Conservation (phyloP, 2,888 invertebrate genomes). For the Dryomyza anilis region DNA sequence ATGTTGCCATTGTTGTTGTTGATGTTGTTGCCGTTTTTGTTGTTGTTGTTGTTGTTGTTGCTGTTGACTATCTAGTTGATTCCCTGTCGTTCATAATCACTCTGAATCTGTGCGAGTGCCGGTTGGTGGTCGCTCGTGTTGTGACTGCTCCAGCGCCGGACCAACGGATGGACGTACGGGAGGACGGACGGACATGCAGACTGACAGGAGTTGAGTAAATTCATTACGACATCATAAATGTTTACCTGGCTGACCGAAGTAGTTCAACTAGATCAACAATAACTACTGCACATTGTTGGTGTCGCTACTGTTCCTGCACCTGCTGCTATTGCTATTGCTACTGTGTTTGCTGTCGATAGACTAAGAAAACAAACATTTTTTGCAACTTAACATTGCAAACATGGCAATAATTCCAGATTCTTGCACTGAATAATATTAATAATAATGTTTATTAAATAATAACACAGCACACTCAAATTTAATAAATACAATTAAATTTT, state of each 20-base stretch:
- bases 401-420: too few species aligned
- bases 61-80: slow-evolving; percentile 46
- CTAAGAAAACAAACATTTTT: too few species aligned
- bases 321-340: neutral
- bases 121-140: neutral
- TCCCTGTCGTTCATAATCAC: slow-evolving; percentile 40
- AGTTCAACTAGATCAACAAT: neutral
- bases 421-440: too few species aligned
- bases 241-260: neutral
- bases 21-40: slow-evolving; percentile 12
- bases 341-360: too few species aligned
- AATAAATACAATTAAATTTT: too few species aligned
- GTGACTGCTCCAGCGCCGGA: slow-evolving; percentile 10
- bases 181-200: neutral
- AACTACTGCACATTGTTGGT: neutral
- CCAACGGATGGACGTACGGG: neutral
- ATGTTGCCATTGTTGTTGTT: slow-evolving; percentile 34
- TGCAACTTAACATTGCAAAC: too few species aligned
- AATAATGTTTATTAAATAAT: too few species aligned
- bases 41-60: too few species aligned
- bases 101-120: slow-evolving; percentile 21
- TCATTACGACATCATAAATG: slow-evolving; percentile 5
- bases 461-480: too few species aligned
- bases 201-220: neutral
- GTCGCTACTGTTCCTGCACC: neutral